These are phyloP conservation scores for Halesus radiatus DNA, from an alignment of 1,140 invertebrate genomes.

Conservation along the genomic window DNA sequence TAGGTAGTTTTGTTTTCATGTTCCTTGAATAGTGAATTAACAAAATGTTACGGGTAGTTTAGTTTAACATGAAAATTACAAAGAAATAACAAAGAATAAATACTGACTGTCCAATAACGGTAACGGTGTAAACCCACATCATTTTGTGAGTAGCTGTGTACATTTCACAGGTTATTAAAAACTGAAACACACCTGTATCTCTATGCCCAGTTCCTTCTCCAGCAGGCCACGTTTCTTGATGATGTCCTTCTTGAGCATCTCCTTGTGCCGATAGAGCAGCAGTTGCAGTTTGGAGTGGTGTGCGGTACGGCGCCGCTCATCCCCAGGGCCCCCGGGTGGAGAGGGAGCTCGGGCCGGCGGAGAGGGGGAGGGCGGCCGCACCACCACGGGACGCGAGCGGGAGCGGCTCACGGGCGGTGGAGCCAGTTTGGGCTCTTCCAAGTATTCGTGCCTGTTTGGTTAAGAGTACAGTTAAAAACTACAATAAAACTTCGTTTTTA, in stretches of 20 bases:
- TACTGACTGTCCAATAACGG: too few species aligned
- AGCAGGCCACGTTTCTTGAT: constrained; percentile 89
- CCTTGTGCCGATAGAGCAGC: constrained; percentile 87
- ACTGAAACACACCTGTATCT: constrained; percentile 80
- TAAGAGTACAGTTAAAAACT: too few species aligned
- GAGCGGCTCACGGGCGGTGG: constrained; percentile 58
- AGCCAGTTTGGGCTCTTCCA: constrained; percentile 60
- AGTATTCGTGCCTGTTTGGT: constrained; percentile 26
- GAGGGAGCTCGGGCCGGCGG: constrained; percentile 36
- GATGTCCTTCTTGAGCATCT: constrained; percentile 94
- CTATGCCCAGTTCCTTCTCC: constrained; percentile 91
- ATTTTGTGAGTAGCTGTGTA: too few species aligned
- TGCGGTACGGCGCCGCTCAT: constrained; percentile 64
- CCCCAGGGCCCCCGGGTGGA: constrained; percentile 44
- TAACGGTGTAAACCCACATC: too few species aligned
- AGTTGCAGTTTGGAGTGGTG: constrained; percentile 74
- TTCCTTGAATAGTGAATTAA: too few species aligned
- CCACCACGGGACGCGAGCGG: not conserved
- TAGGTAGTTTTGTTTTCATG: too few species aligned
- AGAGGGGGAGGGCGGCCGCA: constrained; percentile 31
- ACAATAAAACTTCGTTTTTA: too few species aligned
- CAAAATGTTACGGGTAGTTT: too few species aligned
- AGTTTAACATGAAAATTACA: too few species aligned
- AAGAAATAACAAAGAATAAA: too few species aligned
- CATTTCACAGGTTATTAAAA: not conserved